phyloP scores from a whole-genome alignment of 30 jellyfish, hydroid and myxozoan species.

The Sanderia malayensis region DNA sequence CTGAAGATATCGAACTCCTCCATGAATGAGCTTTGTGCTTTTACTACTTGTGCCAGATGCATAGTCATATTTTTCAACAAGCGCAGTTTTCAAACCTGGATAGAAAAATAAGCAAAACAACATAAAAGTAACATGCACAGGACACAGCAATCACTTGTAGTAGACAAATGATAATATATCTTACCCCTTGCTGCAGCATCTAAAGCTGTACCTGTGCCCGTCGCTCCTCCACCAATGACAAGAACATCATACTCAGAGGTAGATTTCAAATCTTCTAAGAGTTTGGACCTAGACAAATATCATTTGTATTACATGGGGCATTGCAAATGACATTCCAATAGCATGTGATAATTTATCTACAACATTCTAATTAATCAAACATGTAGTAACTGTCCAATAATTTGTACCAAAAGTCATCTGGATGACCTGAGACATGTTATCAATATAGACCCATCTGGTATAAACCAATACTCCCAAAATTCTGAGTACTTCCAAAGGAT shows the following conservation, averaged over 20 bases:
- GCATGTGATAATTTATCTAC: background rate
- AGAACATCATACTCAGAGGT: constrained; percentile 82
- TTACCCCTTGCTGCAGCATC: constrained; percentile 94
- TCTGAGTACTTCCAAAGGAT: too few relatives aligned
- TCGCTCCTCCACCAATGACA: constrained; percentile 99
- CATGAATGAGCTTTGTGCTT: constrained; percentile 97
- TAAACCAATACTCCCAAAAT: too few relatives aligned
- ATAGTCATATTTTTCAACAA: constrained; percentile 90
- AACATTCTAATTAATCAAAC: background rate
- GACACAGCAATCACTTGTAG: too few relatives aligned
- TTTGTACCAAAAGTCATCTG: background rate
- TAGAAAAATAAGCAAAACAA: background rate
- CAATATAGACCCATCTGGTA: background rate
- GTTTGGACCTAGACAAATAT: constrained; percentile 37
- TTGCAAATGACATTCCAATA: background rate
- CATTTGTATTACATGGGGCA: background rate
- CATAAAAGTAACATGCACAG: too few relatives aligned
- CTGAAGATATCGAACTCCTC: constrained; percentile 98
- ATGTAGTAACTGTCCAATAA: background rate
- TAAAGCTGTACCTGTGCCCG: constrained; percentile 98
- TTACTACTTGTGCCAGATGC: constrained; percentile 96
- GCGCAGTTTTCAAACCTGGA: constrained; percentile 88
- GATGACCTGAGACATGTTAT: background rate
- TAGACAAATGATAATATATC: too few relatives aligned
- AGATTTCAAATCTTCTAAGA: constrained; percentile 46